phyloP scores from a whole-genome alignment of 2,113 vertebrate species.

The Diadophis punctatus region DNA sequence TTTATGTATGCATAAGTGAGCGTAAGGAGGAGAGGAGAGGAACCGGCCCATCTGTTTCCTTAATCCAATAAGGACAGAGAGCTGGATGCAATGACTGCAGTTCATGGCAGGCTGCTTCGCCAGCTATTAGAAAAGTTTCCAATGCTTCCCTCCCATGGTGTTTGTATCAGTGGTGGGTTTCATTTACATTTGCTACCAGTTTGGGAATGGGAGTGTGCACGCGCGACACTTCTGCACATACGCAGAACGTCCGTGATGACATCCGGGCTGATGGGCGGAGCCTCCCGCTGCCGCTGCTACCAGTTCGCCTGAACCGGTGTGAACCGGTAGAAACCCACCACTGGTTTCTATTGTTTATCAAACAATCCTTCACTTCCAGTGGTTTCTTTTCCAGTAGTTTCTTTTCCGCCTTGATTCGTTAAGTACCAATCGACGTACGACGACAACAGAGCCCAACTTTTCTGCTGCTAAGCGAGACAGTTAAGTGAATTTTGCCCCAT shows the following conservation, averaged over 20 bases:
- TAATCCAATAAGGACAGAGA: conserved; percentile 49
- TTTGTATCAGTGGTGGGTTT: conserved; percentile 3
- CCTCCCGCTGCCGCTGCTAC: too few species aligned
- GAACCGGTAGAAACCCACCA: too few species aligned
- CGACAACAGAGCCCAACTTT: neutral
- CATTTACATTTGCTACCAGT: too few species aligned
- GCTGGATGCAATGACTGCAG: conserved; percentile 35
- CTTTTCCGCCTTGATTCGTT: conserved; percentile 66
- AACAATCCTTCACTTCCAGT: conserved; percentile 60
- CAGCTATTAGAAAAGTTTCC: conserved; percentile 47
- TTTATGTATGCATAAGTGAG: neutral
- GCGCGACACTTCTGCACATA: too few species aligned
- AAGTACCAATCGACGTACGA: conserved; percentile 25
- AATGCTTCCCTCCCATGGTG: conserved; percentile 38
- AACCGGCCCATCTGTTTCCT: conserved; percentile 19
- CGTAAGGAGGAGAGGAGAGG: neutral
- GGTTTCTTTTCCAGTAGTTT: conserved; percentile 66
- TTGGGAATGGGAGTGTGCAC: too few species aligned
- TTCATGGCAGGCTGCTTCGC: conserved; percentile 46
- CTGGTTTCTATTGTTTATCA: conserved; percentile 45
- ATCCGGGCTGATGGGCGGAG: too few species aligned
- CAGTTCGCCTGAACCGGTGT: too few species aligned
- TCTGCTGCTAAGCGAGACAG: neutral
- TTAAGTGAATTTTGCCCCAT: neutral
- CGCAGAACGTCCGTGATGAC: too few species aligned